Base-by-base conservation (phyloP, 1,140 invertebrate genomes). In the Drosophila baimaii region DNA sequence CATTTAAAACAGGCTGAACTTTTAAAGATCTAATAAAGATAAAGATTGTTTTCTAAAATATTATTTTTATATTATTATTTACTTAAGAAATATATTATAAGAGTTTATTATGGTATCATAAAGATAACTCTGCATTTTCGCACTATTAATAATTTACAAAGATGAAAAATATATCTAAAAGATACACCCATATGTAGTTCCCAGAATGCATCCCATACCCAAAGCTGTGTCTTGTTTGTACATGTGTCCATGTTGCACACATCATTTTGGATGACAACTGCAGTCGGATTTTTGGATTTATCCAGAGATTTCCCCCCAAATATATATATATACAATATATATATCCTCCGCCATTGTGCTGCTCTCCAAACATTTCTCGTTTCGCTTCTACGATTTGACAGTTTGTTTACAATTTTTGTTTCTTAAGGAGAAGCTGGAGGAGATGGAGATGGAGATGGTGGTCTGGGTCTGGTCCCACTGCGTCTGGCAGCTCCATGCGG, bases 331-430 rank as follows among this genome's bases (percentile, higher is more conserved):
- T 13, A 55, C 9, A 17, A 63, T 5, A 39, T 15, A 44, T 35
- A 52, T 70, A 58, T 49, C 27, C 57, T n/a, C n/a, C 39, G n/a
- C 13, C 52, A 57, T 71, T 71, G 52, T 71, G 62, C 61, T 69
- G 68, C 47, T 74, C 54, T 41, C 62, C 79, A 74, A 81, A 51
- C 46, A 79, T 66, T 82, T 78, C 43, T 63, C 51, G 29, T 58
- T 63, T 71, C 43, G 49, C 31, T 62, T 54, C 69, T 75, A 15
- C 52, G 43, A 56, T 54, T 77, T 88, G 83, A 86, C 82, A 86
- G 83, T 77, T 86, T 88, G 83, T 86, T 86, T 86, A 86, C 79
- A 79, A 65, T 69, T 66, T 82, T 66, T 77, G 61, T 39, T 69
- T 12, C 17, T 44, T 29, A 21, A 25, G 41, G 21, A 65, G 68